Percentiles rank a stretch among this genome's conserved stretches.
These are phyloP conservation scores for Ectemnius lituratus DNA, from an alignment of 2,888 invertebrate genomes.

Conservation along the genomic window DNA sequence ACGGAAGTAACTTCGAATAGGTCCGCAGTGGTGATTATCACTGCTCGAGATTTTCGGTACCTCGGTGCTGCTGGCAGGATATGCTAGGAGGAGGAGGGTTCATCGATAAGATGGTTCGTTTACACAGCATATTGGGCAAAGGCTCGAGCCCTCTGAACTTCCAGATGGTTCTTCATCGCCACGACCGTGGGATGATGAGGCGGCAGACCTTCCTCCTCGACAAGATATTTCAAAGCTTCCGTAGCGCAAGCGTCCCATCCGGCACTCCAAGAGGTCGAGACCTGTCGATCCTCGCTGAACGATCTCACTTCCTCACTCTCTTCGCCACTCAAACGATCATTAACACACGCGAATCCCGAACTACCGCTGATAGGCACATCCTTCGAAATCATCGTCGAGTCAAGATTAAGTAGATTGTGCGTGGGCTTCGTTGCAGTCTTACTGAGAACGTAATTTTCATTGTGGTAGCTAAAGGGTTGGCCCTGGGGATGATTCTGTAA, in stretches of 20 bases:
- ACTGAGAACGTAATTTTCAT: neutral
- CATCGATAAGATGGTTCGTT: constrained; percentile 27
- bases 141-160: constrained; percentile 67
- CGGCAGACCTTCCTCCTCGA: constrained; percentile 71
- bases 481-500: neutral
- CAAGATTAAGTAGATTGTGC: constrained; percentile 7
- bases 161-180: constrained; percentile 71
- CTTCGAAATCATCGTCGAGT: constrained; percentile 11
- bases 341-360: constrained; percentile 16
- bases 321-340: constrained; percentile 41
- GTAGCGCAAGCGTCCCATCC: constrained; percentile 74
- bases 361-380: constrained; percentile 3
- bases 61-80: no score
- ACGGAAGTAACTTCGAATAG: no score
- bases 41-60: no score
- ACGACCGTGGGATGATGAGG: constrained; percentile 72
- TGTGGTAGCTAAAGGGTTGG: neutral
- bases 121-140: constrained; percentile 63
- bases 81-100: no score
- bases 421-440: neutral
- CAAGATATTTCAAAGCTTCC: constrained; percentile 71
- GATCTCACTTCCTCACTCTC: constrained; percentile 13
- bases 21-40: no score
- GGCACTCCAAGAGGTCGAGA: constrained; percentile 61
- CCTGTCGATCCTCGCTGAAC: constrained; percentile 23